Conservation (phyloP, 2,888 invertebrate species). For the Zygothrica quintamaculata region DNA sequence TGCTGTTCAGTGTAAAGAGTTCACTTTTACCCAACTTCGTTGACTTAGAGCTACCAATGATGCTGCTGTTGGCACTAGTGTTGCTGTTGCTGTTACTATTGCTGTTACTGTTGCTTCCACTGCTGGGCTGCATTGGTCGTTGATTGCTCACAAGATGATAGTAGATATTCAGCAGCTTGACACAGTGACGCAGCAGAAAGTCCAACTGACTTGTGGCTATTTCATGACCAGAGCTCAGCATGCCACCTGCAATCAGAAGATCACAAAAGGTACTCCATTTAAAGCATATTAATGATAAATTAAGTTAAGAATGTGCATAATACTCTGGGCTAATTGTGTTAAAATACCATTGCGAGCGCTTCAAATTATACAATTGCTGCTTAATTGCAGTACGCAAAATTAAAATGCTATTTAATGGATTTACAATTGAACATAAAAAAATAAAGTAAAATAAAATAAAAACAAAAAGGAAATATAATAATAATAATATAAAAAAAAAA, state of each 20-base stretch:
- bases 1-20: slow-evolving; percentile 72
- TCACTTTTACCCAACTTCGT: slow-evolving; percentile 79
- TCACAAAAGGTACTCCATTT: slow-evolving; percentile 10
- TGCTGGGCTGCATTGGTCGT: slow-evolving; percentile 72
- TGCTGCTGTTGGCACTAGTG: too few relatives aligned
- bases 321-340: slow-evolving; percentile 63
- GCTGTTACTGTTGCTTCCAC: slow-evolving; percentile 16
- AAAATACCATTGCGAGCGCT: slow-evolving; percentile 47
- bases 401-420: slow-evolving; percentile 72
- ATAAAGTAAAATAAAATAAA: slow-evolving; percentile 27
- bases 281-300: slow-evolving; percentile 65
- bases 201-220: slow-evolving; percentile 61
- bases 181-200: slow-evolving; percentile 81
- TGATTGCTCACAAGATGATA: slow-evolving; percentile 83
- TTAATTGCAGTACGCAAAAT: slow-evolving; percentile 60
- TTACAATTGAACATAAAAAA: slow-evolving; percentile 42
- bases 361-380: slow-evolving; percentile 61
- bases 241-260: slow-evolving; percentile 53
- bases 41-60: slow-evolving; percentile 37
- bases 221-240: slow-evolving; percentile 58
- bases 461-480: slow-evolving; percentile 19
- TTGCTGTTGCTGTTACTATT: background rate
- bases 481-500: slow-evolving; percentile 3
- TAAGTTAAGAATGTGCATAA: slow-evolving; percentile 38
- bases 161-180: slow-evolving; percentile 84